Conservation (phyloP, 2,797 vertebrate genomes). For the Poliocrania exsul region DNA sequence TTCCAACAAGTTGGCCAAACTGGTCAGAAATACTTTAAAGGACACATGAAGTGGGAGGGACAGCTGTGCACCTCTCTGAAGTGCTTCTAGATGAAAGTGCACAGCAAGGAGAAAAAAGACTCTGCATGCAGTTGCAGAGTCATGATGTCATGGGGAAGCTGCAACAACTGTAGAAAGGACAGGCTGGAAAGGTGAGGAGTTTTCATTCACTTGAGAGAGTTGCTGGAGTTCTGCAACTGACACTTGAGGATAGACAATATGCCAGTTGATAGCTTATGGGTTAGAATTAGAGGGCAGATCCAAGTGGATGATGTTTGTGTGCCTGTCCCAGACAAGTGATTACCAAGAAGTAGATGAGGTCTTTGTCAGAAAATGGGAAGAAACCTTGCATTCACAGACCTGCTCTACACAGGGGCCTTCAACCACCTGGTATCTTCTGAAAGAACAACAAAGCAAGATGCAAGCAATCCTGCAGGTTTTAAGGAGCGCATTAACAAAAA, state of each 20-base stretch:
- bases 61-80: not conserved
- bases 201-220: not conserved
- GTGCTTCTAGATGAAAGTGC: not conserved
- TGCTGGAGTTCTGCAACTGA: not conserved
- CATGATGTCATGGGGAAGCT: not conserved
- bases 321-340: not conserved
- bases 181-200: not conserved
- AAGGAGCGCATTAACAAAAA: not conserved
- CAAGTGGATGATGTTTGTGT: not conserved
- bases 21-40: not conserved
- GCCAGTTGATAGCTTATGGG: not conserved
- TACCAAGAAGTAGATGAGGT: not conserved
- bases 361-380: not conserved
- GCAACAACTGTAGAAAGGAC: not conserved
- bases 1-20: not conserved
- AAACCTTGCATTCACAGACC: not conserved
- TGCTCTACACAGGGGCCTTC: not conserved
- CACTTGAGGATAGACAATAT: not conserved
- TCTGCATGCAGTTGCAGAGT: rapidly evolving
- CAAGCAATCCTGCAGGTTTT: not conserved
- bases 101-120: not conserved
- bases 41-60: not conserved
- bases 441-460: not conserved
- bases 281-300: not conserved
- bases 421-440: not conserved